Conservation (phyloP, 2,888 invertebrate genomes). For the Drosophila neotestacea region DNA sequence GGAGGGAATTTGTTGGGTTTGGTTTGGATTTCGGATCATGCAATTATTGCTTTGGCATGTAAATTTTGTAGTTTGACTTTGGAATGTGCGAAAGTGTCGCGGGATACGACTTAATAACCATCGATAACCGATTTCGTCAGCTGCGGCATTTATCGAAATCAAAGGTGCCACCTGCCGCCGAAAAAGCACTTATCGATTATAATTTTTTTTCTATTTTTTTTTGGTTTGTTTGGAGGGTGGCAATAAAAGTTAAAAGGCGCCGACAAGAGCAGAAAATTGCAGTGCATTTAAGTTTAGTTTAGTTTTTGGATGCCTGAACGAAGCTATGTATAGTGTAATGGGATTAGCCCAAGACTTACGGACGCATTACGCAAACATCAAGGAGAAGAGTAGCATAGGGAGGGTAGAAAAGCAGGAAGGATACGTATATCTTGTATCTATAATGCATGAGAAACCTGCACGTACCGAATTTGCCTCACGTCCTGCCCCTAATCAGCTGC, state of each 20-base stretch:
- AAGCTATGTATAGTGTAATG: constrained; percentile 67
- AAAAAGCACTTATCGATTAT: constrained; percentile 46
- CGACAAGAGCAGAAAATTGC: constrained; percentile 63
- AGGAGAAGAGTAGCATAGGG: background rate
- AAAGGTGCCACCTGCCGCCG: constrained; percentile 75
- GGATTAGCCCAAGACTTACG: constrained; percentile 83
- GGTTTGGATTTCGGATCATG: constrained; percentile 60
- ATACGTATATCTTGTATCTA: constrained; percentile 53
- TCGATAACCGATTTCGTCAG: constrained; percentile 51
- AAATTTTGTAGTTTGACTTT: constrained; percentile 54
- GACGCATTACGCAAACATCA: constrained; percentile 75
- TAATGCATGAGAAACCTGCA: constrained; percentile 53
- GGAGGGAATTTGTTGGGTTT: constrained; percentile 26
- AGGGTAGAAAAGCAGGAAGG: background rate
- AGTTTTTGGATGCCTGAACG: constrained; percentile 46
- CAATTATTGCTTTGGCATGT: constrained; percentile 80
- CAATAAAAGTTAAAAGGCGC: constrained; percentile 59
- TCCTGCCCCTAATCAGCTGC: constrained; percentile 59
- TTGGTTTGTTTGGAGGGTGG: background rate
- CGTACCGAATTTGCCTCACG: constrained; percentile 46
- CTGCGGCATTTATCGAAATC: constrained; percentile 49
- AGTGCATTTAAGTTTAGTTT: constrained; percentile 51
- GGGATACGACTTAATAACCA: constrained; percentile 27
- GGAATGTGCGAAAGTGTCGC: constrained; percentile 64
- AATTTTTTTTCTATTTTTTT: constrained; percentile 21